Base-by-base conservation (phyloP, 2,797 vertebrate species). In the Clarias platycephalus region DNA sequence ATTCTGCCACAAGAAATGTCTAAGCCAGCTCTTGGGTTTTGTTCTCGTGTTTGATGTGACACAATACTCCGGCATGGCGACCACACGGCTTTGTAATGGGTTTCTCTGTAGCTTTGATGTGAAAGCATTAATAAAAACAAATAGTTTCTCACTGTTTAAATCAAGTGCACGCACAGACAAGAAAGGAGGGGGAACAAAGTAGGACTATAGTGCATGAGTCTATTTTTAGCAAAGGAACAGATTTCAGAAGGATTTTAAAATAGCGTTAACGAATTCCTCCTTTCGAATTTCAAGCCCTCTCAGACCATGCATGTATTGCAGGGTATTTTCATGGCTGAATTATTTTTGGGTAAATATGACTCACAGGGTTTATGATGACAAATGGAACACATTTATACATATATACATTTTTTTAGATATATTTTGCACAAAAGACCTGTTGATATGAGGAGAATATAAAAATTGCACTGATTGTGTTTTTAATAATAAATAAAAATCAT, bases 151-250 rank as follows among this genome's bases (percentile, higher is more conserved):
- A 22, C 28, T 44, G n/a, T 3, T 28, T 58, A 44, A 84, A 68
- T 58, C 28, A n/a, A 53, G 8, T 24, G 13, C 72, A 28, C 62
- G 66, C 6, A 1, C 28, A 63, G 24, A 82, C 55, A 34, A 83
- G 10, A 60, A 6, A 24, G 28, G 22, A 26, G 34, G 20, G 58
- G 34, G 34, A 57, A 28, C 71, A 55, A 75, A 75, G 26, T 75
- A 49, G 37, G 31, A 77, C 37, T 58, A 31, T 57, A 67, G 62
- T 75, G 62, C 64, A 68, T 3, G 9, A 18, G 10, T n/a, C 85
- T 87, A 80, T 87, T 87, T 83, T 85, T 83, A 85, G 85, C 24
- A 37, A 16, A 58, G 81, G 66, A 82, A 71, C 80, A 78, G 80
- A 80, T 83, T 71, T 83, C 62, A 77, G 68, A 78, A 58, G 60